Conservation (phyloP, 2,797 vertebrate genomes). For the Esox masquinongy region DNA sequence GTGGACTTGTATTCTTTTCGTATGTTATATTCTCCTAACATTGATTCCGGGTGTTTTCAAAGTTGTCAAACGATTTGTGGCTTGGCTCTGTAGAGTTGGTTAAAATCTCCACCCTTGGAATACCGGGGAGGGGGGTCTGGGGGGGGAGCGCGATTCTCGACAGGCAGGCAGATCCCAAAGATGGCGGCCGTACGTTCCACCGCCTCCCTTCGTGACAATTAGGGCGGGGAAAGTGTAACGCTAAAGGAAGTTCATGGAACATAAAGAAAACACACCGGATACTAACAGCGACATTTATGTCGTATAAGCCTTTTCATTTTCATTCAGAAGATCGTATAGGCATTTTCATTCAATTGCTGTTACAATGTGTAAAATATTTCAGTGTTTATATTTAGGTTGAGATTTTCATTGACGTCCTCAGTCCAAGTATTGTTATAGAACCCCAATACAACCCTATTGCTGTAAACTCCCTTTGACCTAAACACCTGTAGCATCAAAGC, state of each 20-base stretch:
- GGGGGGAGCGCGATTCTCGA: slow-evolving; percentile 57
- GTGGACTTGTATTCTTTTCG: slow-evolving; percentile 30
- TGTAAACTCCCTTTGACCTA: slow-evolving; percentile 70
- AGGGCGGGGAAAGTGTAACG: slow-evolving; percentile 38
- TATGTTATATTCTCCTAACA: not conserved
- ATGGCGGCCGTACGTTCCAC: slow-evolving; percentile 77
- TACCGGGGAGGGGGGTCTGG: slow-evolving; percentile 50
- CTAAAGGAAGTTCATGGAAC: slow-evolving; percentile 62
- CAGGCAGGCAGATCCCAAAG: slow-evolving; percentile 70
- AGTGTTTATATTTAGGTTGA: slow-evolving; percentile 38
- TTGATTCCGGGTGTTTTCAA: slow-evolving; percentile 14
- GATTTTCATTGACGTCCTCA: slow-evolving; percentile 44
- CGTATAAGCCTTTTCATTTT: too few relatives aligned
- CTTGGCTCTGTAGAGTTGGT: slow-evolving; percentile 34
- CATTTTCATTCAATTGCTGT: slow-evolving; percentile 12
- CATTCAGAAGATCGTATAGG: not conserved
- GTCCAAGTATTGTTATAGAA: slow-evolving; percentile 45
- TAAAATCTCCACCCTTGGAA: slow-evolving; percentile 76
- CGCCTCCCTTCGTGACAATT: slow-evolving; percentile 73
- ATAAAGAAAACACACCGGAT: slow-evolving; percentile 34
- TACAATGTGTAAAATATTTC: slow-evolving; percentile 22
- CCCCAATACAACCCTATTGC: slow-evolving; percentile 66
- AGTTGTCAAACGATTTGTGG: slow-evolving; percentile 57
- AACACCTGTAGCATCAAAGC: slow-evolving; percentile 5
- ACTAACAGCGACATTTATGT: slow-evolving; percentile 18